Percentiles rank a stretch among this genome's conserved stretches.
Conservation (phyloP, 2,797 vertebrate species). For the Valencia hispanica region DNA sequence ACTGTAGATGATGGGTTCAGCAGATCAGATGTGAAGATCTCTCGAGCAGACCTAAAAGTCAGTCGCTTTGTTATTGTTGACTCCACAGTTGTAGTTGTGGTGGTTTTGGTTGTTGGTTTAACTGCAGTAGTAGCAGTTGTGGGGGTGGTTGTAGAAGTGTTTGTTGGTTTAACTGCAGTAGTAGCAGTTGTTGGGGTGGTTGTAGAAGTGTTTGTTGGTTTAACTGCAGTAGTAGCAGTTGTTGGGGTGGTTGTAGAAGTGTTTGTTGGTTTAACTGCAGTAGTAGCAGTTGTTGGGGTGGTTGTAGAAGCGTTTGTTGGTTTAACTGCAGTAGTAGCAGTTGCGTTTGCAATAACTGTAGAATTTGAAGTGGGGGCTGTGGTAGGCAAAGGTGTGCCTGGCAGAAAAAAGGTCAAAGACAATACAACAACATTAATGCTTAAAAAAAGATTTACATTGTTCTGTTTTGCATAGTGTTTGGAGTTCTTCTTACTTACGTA, state of each 20-base stretch:
- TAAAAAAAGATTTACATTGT: not conserved
- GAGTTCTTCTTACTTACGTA: conserved; percentile 17
- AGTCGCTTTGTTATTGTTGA: not conserved
- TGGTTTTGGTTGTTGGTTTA: not conserved
- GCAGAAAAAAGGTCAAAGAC: not conserved
- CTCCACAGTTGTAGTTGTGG: not conserved
- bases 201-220: no score
- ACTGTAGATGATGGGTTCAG: conserved; percentile 29
- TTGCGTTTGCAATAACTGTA: not conserved
- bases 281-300: not conserved
- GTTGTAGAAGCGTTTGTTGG: not conserved
- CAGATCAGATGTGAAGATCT: conserved; percentile 52
- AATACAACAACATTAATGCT: not conserved
- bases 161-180: not conserved
- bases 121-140: no score
- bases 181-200: not conserved
- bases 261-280: not conserved
- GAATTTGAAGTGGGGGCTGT: not conserved
- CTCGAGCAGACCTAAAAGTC: conserved; percentile 39
- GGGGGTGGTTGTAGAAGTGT: not conserved
- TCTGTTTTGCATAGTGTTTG: not conserved
- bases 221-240: not conserved
- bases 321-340: no score
- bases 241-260: no score
- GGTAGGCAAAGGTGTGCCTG: not conserved